A percentile compares a stretch with the other conserved stretches of the same genome.
phyloP scores from a whole-genome alignment of 2,797 vertebrate genomes.

The Spheniscus humboldti region DNA sequence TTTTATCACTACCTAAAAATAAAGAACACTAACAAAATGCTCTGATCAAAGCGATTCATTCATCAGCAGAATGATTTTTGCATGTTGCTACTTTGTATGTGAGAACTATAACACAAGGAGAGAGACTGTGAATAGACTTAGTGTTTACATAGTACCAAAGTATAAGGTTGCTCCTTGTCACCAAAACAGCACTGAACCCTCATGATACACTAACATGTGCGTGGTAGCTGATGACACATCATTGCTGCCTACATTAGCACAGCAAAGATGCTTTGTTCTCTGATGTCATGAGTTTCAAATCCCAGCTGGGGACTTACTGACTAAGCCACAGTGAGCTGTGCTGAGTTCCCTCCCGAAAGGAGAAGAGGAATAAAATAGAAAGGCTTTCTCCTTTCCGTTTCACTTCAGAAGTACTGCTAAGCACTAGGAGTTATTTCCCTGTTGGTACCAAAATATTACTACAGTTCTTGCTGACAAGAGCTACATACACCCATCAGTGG shows the following conservation, averaged over 20 bases:
- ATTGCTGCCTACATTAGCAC: constrained; percentile 49
- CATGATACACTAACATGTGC: constrained; percentile 33
- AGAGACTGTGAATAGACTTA: constrained; percentile 64
- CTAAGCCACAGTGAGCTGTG: constrained; percentile 57
- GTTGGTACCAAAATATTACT: background rate
- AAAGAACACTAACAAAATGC: constrained; percentile 42
- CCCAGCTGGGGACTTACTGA: constrained; percentile 69
- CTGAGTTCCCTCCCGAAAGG: constrained; percentile 28
- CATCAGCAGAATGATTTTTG: constrained; percentile 56
- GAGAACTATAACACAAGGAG: constrained; percentile 58
- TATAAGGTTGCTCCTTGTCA: constrained; percentile 72
- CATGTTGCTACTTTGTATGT: constrained; percentile 61
- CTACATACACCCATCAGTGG: background rate
- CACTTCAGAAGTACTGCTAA: background rate
- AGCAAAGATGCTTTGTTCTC: constrained; percentile 66
- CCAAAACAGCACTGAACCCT: constrained; percentile 61
- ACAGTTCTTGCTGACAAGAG: background rate
- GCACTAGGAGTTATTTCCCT: background rate
- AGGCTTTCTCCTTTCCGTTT: constrained; percentile 34
- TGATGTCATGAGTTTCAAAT: constrained; percentile 66
- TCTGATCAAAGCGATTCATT: constrained; percentile 55
- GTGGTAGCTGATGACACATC: constrained; percentile 44
- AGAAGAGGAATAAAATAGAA: constrained; percentile 48
- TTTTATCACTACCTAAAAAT: constrained; percentile 40
- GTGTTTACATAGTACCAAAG: constrained; percentile 71